A percentile compares a stretch with the other conserved stretches of the same genome.
Conservation (phyloP, 1,140 invertebrate species). For the Zeugodacus cucurbitae region DNA sequence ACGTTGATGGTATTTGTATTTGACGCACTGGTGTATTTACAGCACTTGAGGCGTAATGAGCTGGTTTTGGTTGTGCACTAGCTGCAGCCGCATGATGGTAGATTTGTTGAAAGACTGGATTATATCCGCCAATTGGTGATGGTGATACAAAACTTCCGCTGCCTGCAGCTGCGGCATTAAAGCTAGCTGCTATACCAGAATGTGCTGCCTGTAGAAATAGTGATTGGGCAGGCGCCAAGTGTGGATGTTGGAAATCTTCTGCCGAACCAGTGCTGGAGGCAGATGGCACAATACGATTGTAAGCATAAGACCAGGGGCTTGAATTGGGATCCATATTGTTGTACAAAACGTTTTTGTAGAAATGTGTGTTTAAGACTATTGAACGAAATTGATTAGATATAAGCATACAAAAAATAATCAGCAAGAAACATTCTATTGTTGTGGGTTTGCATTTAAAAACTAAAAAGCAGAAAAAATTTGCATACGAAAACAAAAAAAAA, state of each 20-base stretch:
- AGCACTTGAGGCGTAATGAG: constrained; percentile 61
- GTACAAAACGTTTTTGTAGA: neutral
- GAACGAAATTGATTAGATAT: neutral
- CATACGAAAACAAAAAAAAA: neutral
- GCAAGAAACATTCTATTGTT: neutral
- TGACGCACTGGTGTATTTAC: constrained; percentile 62
- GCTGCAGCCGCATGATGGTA: constrained; percentile 63
- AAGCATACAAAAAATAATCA: neutral
- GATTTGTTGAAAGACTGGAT: constrained; percentile 63
- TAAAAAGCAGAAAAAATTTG: neutral
- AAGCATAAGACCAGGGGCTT: constrained; percentile 63
- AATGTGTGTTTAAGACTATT: neutral
- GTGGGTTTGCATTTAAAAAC: neutral
- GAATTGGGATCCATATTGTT: constrained; percentile 61
- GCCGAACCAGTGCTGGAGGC: constrained; percentile 55
- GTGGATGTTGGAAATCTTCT: constrained; percentile 63
- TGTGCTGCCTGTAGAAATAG: constrained; percentile 46
- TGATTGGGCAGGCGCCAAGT: constrained; percentile 56
- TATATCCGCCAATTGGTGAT: constrained; percentile 63
- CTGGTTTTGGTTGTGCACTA: constrained; percentile 62
- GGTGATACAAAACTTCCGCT: constrained; percentile 63
- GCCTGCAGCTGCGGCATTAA: constrained; percentile 61
- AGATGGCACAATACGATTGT: constrained; percentile 62
- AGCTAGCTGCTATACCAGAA: constrained; percentile 58
- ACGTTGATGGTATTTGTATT: constrained; percentile 58